phyloP scores from a whole-genome alignment of 2,888 invertebrate species.

The Phyllotreta striolata region DNA sequence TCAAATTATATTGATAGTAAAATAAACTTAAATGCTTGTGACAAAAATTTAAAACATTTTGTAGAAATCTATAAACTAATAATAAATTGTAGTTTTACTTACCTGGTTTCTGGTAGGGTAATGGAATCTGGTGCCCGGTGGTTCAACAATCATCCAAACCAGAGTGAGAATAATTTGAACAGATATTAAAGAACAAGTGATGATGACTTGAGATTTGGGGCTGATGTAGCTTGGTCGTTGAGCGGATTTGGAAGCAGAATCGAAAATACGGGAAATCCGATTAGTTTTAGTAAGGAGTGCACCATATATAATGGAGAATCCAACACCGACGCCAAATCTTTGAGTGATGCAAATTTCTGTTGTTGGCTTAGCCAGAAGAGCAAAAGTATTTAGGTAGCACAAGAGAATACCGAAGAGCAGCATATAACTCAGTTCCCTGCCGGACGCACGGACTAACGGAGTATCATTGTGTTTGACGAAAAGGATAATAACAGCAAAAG shows the following conservation, averaged over 20 bases:
- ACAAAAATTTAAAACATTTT: too few species aligned
- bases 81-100: slow-evolving; percentile 31
- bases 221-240: slow-evolving; percentile 71
- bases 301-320: slow-evolving; percentile 71
- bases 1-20: too few species aligned
- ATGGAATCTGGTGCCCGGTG: slow-evolving; percentile 67
- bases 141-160: slow-evolving; percentile 73
- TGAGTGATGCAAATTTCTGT: slow-evolving; percentile 67
- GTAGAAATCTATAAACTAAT: too few species aligned
- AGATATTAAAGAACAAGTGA: slow-evolving; percentile 66
- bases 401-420: slow-evolving; percentile 69
- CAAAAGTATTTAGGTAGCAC: slow-evolving; percentile 71
- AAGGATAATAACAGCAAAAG: slow-evolving; percentile 67
- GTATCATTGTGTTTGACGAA: slow-evolving; percentile 73
- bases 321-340: slow-evolving; percentile 72
- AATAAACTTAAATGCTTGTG: too few species aligned
- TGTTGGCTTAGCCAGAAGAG: slow-evolving; percentile 67
- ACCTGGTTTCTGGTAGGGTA: slow-evolving; percentile 66
- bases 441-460: slow-evolving; percentile 70
- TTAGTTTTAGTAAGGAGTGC: slow-evolving; percentile 74
- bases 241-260: slow-evolving; percentile 69
- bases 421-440: slow-evolving; percentile 71
- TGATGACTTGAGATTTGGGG: slow-evolving; percentile 68
- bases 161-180: slow-evolving; percentile 67
- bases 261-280: slow-evolving; percentile 70